A percentile compares a stretch with the other conserved stretches of the same genome.
These are phyloP conservation scores for Ophion obscuratus DNA, from an alignment of 2,888 invertebrate species.

Conservation along the genomic window DNA sequence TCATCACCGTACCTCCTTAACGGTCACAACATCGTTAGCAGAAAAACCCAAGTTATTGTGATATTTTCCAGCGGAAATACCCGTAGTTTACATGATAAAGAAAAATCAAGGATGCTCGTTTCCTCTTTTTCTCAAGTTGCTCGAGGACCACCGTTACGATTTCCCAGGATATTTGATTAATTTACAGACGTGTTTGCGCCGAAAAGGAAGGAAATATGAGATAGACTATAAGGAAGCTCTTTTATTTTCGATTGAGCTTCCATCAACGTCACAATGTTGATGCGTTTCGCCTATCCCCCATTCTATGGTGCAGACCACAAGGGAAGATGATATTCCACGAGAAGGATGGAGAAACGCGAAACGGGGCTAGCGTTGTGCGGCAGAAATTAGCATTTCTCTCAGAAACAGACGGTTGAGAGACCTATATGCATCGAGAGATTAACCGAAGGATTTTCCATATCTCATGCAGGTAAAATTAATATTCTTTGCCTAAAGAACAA, in stretches of 20 bases:
- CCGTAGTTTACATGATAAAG: neutral
- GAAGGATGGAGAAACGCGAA: constrained; percentile 33
- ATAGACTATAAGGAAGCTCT: neutral
- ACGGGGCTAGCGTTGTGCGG: constrained; percentile 41
- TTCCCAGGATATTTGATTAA: constrained; percentile 54
- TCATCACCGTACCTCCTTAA: no score
- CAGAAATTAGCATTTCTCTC: constrained; percentile 58
- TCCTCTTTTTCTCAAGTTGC: neutral
- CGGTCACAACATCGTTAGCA: neutral
- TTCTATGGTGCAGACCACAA: constrained; percentile 34
- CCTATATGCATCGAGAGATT: constrained; percentile 7
- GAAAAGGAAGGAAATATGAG: neutral
- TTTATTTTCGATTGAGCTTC: constrained; percentile 21
- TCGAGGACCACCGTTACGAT: constrained; percentile 35
- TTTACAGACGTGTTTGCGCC: constrained; percentile 39
- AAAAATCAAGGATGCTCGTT: neutral
- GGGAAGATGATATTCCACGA: constrained; percentile 55
- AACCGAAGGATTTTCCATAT: constrained; percentile 9
- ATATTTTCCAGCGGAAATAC: neutral
- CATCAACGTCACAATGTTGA: constrained; percentile 39
- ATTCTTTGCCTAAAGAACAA: constrained; percentile 1
- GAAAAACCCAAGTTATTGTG: neutral
- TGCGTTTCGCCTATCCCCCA: neutral
- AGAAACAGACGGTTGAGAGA: constrained; percentile 9
- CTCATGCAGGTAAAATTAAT: neutral